These are phyloP conservation scores for Caretta caretta DNA, from an alignment of 2,113 vertebrate genomes.

Conservation along the genomic window DNA sequence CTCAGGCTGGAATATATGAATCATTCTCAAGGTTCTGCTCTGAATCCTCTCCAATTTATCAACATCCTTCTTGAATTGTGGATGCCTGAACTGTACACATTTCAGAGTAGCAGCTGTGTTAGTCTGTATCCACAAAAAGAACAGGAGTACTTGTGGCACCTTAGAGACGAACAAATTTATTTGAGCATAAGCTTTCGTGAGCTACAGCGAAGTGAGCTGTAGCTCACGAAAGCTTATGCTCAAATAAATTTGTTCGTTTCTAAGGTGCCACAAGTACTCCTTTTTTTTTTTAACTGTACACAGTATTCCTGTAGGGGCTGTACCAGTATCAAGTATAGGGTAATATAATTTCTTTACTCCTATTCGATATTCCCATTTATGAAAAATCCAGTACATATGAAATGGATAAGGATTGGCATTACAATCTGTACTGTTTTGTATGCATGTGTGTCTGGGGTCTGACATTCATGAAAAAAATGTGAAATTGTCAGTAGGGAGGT, in stretches of 20 bases:
- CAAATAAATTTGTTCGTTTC: no score
- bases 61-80: not conserved
- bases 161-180: no score
- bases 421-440: not conserved
- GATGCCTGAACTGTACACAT: not conserved
- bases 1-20: not conserved
- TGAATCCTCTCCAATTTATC: not conserved
- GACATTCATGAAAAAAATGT: not conserved
- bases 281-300: not conserved
- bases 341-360: not conserved
- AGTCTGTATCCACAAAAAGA: no score
- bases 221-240: no score
- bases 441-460: not conserved
- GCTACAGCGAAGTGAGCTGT: no score
- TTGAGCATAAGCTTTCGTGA: no score
- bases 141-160: no score
- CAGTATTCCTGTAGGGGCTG: not conserved
- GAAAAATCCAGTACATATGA: not conserved
- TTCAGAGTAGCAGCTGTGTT: no score
- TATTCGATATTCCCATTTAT: not conserved
- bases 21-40: not conserved
- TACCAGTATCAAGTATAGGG: not conserved
- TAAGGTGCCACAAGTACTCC: no score
- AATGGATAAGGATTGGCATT: not conserved
- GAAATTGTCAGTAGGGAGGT: not conserved